These are phyloP conservation scores for Stratiolaelaps scimitus DNA, from an alignment of 1,140 invertebrate species.

Conservation along the genomic window DNA sequence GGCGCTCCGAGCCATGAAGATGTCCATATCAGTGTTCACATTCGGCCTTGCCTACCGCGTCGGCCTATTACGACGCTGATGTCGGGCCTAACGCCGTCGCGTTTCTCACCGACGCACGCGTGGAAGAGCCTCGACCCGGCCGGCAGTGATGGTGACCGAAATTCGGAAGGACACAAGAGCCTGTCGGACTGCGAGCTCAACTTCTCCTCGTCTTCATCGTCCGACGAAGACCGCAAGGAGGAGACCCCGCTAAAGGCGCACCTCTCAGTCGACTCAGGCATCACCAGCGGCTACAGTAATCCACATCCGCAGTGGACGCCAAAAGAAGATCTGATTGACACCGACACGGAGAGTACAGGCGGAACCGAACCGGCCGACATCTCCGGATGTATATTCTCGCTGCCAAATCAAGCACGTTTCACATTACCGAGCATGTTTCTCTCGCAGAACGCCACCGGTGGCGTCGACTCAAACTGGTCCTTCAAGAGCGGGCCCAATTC, in stretches of 20 bases:
- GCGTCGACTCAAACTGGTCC: constrained; percentile 22
- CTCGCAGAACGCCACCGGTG: constrained; percentile 4
- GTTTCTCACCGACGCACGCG: constrained; percentile 23
- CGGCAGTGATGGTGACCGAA: constrained; percentile 20
- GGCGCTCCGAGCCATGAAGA: not conserved
- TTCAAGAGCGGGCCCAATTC: constrained; percentile 18
- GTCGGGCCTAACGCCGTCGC: not conserved
- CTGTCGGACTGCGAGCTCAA: constrained; percentile 22
- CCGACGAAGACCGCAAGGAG: constrained; percentile 25
- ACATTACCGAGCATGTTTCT: constrained; percentile 24
- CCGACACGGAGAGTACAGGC: constrained; percentile 17
- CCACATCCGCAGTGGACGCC: constrained; percentile 25
- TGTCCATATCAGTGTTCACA: constrained; percentile 11
- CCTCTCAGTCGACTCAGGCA: constrained; percentile 21
- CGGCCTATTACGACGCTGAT: not conserved
- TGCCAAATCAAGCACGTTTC: constrained; percentile 22
- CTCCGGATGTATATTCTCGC: not conserved
- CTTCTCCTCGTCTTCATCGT: constrained; percentile 24
- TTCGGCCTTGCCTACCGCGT: constrained; percentile 16
- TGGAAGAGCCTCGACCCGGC: constrained; percentile 23
- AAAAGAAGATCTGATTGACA: constrained; percentile 25
- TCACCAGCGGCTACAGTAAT: constrained; percentile 17
- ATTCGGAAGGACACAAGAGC: constrained; percentile 7
- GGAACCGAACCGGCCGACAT: not conserved
- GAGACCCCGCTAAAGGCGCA: constrained; percentile 17